Evolutionary conservation across 2,113 vertebrate species (phyloP), one percentile per base, ranked within the genome.

Genomic region (Sceloporus tristichus): DNA sequence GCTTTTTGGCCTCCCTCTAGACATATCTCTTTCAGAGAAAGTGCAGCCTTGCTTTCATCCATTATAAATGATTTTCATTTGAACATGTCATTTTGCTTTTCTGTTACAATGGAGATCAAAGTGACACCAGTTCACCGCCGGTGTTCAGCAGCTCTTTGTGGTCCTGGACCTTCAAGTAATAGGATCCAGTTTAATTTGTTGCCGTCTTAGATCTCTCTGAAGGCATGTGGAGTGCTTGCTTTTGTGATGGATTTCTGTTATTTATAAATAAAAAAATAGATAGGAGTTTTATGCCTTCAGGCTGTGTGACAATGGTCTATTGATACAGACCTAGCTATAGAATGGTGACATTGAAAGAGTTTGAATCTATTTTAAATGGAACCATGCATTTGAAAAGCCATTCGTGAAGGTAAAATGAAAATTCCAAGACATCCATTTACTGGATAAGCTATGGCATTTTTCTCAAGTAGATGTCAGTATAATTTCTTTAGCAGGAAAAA

Each of bases 31-130:
- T 94, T 93, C 91, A n/a, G n/a, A 23, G 91, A 85, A 82, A 82
- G 86, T 91, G 76, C 70, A 83, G 81, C 83, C 85, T 73, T 85
- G 91, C 90, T 96, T 94, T 95, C 85, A 94, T 96, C 91, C 92
- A 70, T 96, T 93, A 89, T 91, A 81, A 92, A 90, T 95, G 76
- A 94, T 91, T 95, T 95, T 92, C 86, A 91, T 96, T 94, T 94
- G 91, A 94, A 88, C 88, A 8, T 90, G 92, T 94, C 92, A 68
- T 89, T 91, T 95, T 95, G 91, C 84, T 90, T 93, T 95, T 91
- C 90, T 93, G 91, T 96, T 92, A 83, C 91, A 81, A 0, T 79
- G 91, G 34, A 96, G 95, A 97, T 97, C 96, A 96, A 93, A 97
- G 95, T 91, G 86, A 77, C 87, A 59, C 87, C 87, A 84, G 94